Conservation (phyloP, 2,888 invertebrate genomes). For the Mactromeris polynyma region DNA sequence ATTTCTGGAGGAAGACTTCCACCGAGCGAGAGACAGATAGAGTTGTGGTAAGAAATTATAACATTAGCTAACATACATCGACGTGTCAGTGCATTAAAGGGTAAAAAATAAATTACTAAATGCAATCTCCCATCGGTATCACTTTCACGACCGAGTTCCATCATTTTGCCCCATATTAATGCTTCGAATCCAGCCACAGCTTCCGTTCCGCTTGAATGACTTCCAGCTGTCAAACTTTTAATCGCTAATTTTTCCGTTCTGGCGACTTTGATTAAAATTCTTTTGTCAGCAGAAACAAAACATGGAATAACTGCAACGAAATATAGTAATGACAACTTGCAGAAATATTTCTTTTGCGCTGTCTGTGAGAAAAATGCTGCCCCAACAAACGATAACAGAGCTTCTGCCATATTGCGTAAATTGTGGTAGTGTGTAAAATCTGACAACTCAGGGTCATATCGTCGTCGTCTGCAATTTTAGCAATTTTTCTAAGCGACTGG, state of each 20-base stretch:
- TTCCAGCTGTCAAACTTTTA: slow-evolving; percentile 71
- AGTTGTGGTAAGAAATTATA: not conserved
- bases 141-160: slow-evolving; percentile 71
- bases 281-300: slow-evolving; percentile 63
- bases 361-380: slow-evolving; percentile 60
- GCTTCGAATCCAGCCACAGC: slow-evolving; percentile 53
- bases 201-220: slow-evolving; percentile 57
- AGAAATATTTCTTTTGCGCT: slow-evolving; percentile 55
- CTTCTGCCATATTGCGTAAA: slow-evolving; percentile 63
- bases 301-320: slow-evolving; percentile 67
- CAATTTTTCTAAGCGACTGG: too few species aligned
- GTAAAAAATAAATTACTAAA: slow-evolving; percentile 64
- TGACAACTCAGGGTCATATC: not conserved
- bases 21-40: too few species aligned
- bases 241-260: slow-evolving; percentile 66
- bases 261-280: slow-evolving; percentile 69
- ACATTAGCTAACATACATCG: not conserved
- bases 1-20: too few species aligned
- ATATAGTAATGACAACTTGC: slow-evolving; percentile 60
- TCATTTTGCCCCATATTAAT: slow-evolving; percentile 70
- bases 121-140: slow-evolving; percentile 76
- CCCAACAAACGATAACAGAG: slow-evolving; percentile 57
- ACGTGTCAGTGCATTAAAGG: not conserved
- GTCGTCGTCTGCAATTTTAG: not conserved
- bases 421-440: not conserved